Percentiles rank a stretch among this genome's conserved stretches.
phyloP scores from a whole-genome alignment of 2,797 vertebrate genomes.

The Pempheris klunzingeri region DNA sequence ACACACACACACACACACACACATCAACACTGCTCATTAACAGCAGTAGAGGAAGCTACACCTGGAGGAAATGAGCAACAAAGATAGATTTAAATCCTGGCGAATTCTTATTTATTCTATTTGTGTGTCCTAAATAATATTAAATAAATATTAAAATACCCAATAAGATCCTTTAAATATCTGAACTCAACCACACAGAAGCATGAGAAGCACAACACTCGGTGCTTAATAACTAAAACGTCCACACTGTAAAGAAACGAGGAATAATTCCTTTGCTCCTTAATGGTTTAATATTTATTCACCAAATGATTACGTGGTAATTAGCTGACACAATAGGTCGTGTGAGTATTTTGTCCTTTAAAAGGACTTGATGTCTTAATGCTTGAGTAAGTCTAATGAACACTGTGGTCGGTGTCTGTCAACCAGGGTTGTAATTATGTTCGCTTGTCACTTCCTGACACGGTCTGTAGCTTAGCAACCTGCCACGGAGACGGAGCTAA shows the following conservation, averaged over 20 bases:
- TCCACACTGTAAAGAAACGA: not conserved
- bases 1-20: slow-evolving; percentile 22
- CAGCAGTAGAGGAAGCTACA: not conserved
- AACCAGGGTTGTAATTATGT: slow-evolving; percentile 74
- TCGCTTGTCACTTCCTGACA: slow-evolving; percentile 76
- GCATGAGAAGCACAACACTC: not conserved
- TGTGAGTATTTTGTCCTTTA: slow-evolving; percentile 44
- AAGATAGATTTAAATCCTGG: not conserved
- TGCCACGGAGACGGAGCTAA: slow-evolving; percentile 51
- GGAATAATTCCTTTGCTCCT: slow-evolving; percentile 25
- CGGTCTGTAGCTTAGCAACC: slow-evolving; percentile 79
- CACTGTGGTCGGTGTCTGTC: slow-evolving; percentile 72
- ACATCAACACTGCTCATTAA: slow-evolving; percentile 31
- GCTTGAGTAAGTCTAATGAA: slow-evolving; percentile 75
- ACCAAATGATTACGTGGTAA: slow-evolving; percentile 52
- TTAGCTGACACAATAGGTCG: slow-evolving; percentile 60
- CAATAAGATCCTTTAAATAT: slow-evolving; percentile 10
- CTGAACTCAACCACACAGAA: not conserved
- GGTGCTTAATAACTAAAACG: not conserved
- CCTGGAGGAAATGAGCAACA: slow-evolving; percentile 3
- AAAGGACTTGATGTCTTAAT: slow-evolving; percentile 72
- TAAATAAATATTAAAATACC: not conserved
- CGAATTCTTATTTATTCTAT: not conserved
- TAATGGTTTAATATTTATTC: slow-evolving; percentile 66
- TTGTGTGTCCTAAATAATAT: not conserved